Conservation (phyloP, 64 coral and sea anemone genomes). For the Cladopsammia gracilis region DNA sequence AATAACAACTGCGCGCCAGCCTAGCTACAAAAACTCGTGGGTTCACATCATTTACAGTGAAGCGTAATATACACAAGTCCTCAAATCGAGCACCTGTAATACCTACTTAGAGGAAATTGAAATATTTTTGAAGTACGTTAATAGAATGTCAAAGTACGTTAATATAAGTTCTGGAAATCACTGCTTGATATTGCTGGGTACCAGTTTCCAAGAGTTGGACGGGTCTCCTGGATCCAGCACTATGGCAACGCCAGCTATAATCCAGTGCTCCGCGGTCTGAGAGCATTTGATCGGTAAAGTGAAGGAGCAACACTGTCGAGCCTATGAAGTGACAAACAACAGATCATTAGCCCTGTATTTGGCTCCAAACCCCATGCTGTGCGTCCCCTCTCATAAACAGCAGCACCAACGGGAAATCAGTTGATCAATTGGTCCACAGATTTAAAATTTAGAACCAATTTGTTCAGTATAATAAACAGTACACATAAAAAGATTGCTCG, state of each 20-base stretch:
- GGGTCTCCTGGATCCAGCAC: constrained; percentile 71
- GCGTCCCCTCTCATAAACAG: too few relatives aligned
- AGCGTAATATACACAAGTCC: not conserved
- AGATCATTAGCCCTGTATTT: not conserved
- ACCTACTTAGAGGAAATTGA: not conserved
- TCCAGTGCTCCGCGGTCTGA: constrained; percentile 55
- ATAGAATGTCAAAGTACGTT: not conserved
- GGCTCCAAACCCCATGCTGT: too few relatives aligned
- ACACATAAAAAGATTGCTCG: too few relatives aligned
- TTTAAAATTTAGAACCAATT: too few relatives aligned
- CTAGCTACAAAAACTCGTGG: too few relatives aligned
- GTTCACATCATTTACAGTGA: too few relatives aligned
- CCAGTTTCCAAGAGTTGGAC: constrained; percentile 56
- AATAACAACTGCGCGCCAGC: too few relatives aligned
- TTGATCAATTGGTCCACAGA: too few relatives aligned
- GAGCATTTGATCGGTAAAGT: constrained; percentile 64
- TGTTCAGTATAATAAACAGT: too few relatives aligned
- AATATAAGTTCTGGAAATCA: not conserved
- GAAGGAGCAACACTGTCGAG: constrained; percentile 64
- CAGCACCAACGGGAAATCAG: too few relatives aligned
- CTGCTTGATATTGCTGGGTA: constrained; percentile 20
- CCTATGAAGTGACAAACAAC: constrained; percentile 15
- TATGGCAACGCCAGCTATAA: constrained; percentile 64
- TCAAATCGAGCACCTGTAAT: not conserved
- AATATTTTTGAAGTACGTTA: too few relatives aligned